These are phyloP conservation scores for Thaleichthys pacificus DNA, from an alignment of 2,797 vertebrate genomes.

Conservation along the genomic window DNA sequence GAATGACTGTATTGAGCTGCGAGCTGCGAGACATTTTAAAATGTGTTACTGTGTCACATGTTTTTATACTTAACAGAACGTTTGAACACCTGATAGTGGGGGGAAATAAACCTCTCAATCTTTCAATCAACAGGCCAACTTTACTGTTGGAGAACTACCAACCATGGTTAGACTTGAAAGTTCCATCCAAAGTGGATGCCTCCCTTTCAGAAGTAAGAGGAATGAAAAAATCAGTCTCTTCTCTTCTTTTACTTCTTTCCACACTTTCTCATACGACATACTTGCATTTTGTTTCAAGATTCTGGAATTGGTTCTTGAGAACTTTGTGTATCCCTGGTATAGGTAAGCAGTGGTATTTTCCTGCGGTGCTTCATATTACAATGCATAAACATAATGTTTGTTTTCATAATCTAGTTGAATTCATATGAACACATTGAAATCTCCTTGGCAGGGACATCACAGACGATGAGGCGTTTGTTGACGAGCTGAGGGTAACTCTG, in stretches of 20 bases:
- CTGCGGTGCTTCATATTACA: background rate
- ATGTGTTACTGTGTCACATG: background rate
- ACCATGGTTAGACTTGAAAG: conserved; percentile 92
- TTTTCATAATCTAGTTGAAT: background rate
- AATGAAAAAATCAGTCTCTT: background rate
- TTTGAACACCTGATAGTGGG: background rate
- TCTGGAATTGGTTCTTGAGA: conserved; percentile 93
- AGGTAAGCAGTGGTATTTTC: conserved; percentile 75
- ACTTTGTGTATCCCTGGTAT: conserved; percentile 98
- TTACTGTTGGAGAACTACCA: conserved; percentile 95
- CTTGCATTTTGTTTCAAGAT: conserved; percentile 72
- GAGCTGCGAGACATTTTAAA: background rate
- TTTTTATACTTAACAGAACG: background rate
- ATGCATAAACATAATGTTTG: background rate
- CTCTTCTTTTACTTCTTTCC: background rate
- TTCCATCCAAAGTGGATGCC: conserved; percentile 92
- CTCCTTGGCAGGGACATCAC: conserved; percentile 84
- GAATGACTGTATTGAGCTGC: background rate
- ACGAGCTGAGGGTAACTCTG: conserved; percentile 87
- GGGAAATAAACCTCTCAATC: background rate
- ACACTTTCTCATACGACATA: background rate
- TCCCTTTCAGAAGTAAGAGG: conserved; percentile 90
- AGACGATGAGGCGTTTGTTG: conserved; percentile 94
- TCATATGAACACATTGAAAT: conserved; percentile 15
- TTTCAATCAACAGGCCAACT: conserved; percentile 75